phyloP scores from a whole-genome alignment of 2,888 invertebrate species.

The Frankliniella fusca region DNA sequence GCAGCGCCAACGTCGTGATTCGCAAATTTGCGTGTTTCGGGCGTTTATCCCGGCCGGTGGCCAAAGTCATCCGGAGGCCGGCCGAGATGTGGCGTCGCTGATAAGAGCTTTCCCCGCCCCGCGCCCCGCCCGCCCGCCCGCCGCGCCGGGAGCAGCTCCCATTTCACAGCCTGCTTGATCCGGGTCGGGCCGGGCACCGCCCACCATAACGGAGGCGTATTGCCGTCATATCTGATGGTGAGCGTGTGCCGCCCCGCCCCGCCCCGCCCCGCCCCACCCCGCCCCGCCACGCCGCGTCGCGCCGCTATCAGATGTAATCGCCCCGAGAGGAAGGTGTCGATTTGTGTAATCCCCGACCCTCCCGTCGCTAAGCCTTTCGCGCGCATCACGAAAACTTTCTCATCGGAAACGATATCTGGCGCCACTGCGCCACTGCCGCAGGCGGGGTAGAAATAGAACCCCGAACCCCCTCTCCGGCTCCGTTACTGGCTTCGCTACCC shows the following conservation, averaged over 20 bases:
- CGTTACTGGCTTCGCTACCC: too few species aligned
- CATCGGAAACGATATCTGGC: not conserved
- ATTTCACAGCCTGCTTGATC: constrained; percentile 7
- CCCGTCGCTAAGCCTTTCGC: not conserved
- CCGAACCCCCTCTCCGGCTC: not conserved
- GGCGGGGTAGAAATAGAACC: not conserved
- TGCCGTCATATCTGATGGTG: constrained; percentile 8
- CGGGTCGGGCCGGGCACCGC: not conserved
- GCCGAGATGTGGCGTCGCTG: not conserved
- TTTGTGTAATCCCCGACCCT: not conserved
- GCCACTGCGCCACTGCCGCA: not conserved
- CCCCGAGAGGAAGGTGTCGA: not conserved
- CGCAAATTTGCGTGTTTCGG: too few species aligned
- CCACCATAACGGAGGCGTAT: constrained; percentile 7
- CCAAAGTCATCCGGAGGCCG: too few species aligned
- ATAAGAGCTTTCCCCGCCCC: not conserved
- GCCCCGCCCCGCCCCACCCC: not conserved
- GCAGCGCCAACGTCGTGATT: too few species aligned
- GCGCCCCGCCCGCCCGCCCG: too few species aligned
- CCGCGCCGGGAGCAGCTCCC: not conserved
- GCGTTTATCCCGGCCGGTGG: too few species aligned
- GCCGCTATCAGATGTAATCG: not conserved
- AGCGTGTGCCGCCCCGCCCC: not conserved
- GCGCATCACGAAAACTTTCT: too few species aligned
- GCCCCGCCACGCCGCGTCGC: not conserved